Conservation (phyloP, 1,140 invertebrate species). For the Drosophila bocqueti region DNA sequence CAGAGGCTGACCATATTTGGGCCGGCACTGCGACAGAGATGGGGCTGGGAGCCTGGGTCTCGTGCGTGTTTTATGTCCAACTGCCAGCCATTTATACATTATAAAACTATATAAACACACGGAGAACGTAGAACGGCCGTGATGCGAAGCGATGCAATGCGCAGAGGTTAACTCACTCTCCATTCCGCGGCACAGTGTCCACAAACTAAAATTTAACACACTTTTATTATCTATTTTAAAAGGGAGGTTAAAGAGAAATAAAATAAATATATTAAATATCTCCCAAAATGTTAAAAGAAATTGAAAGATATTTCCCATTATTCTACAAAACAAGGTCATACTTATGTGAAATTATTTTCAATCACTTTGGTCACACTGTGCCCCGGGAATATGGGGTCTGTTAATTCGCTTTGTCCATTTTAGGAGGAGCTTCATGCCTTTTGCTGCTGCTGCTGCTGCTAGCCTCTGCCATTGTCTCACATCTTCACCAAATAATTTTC, state of each 20-base stretch:
- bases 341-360: not conserved
- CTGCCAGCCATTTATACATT: conserved; percentile 82
- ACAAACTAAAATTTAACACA: not conserved
- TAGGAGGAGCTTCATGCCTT: conserved; percentile 69
- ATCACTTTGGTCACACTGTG: conserved; percentile 8
- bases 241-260: not conserved
- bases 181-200: conserved; percentile 16
- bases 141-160: conserved; percentile 33
- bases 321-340: not conserved
- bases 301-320: not conserved
- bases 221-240: not conserved
- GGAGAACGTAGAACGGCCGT: conserved; percentile 25
- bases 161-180: conserved; percentile 31
- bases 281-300: too few species aligned
- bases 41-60: conserved; percentile 39
- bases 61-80: conserved; percentile 82
- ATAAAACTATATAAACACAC: conserved; percentile 78
- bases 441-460: conserved; percentile 38
- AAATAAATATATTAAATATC: not conserved
- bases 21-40: conserved; percentile 58
- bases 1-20: conserved; percentile 67
- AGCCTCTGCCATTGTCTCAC: conserved; percentile 73
- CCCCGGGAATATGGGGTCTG: conserved; percentile 20
- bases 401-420: conserved; percentile 79
- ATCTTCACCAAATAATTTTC: conserved; percentile 73